Conservation (phyloP, 2,113 vertebrate species). For the Peromyscus maniculatus region DNA sequence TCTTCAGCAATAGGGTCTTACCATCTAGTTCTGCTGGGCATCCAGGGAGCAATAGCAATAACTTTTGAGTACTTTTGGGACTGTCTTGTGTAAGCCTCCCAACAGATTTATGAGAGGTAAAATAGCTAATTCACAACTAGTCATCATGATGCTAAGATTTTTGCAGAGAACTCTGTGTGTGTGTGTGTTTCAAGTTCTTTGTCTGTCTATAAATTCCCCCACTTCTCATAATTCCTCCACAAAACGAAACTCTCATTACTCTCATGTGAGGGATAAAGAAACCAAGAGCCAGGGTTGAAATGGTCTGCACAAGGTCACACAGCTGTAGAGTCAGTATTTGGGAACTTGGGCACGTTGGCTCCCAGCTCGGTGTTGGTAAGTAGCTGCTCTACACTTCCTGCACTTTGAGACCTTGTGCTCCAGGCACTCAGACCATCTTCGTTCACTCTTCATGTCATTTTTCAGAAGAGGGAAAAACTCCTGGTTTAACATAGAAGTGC, state of each 20-base stretch:
- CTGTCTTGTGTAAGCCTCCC: neutral
- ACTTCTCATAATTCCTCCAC: neutral
- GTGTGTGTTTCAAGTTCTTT: neutral
- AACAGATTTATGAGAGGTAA: constrained; percentile 12
- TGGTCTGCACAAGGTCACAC: neutral
- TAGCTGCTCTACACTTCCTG: neutral
- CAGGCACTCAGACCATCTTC: neutral
- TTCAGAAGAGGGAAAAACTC: neutral
- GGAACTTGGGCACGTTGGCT: neutral
- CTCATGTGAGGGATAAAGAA: neutral
- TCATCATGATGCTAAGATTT: neutral
- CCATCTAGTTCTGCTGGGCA: neutral
- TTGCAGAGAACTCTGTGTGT: neutral
- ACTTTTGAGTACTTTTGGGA: neutral
- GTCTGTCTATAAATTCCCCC: neutral
- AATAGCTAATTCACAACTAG: neutral
- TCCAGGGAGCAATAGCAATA: neutral
- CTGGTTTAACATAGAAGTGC: neutral
- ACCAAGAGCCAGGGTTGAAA: neutral
- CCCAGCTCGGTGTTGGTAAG: neutral
- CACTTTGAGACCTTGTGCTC: neutral
- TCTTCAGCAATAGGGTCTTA: neutral
- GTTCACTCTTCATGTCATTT: neutral
- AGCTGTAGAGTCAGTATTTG: neutral
- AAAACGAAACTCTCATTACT: neutral